Evolutionary conservation across 2,888 invertebrate genomes (phyloP).

Genomic region (Protodeltote pygarga): DNA sequence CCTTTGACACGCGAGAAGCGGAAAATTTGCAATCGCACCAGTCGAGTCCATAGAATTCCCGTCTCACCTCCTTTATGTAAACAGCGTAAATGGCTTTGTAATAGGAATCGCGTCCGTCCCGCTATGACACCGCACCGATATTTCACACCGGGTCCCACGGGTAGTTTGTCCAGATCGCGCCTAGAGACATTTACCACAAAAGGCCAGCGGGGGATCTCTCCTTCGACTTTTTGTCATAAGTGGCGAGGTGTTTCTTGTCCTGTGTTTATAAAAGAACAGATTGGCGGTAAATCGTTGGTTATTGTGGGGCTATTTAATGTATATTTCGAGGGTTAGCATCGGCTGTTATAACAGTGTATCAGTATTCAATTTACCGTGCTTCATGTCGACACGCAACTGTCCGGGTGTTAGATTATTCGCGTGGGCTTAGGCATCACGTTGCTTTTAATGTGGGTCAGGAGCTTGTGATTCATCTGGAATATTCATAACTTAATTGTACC

Average conservation of each 20-base stretch:
- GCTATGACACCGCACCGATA: constrained; percentile 77
- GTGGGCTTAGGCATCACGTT: constrained; percentile 67
- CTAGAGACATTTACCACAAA: constrained; percentile 75
- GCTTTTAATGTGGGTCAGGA: constrained; percentile 75
- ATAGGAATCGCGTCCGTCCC: constrained; percentile 76
- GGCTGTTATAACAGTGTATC: constrained; percentile 66
- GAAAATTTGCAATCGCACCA: constrained; percentile 80
- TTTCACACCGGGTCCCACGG: constrained; percentile 79
- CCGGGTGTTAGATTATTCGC: constrained; percentile 65
- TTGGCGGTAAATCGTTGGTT: constrained; percentile 84
- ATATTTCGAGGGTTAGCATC: constrained; percentile 74
- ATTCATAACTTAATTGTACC: constrained; percentile 52
- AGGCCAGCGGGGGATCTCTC: constrained; percentile 81
- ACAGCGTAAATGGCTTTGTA: constrained; percentile 82
- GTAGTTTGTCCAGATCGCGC: constrained; percentile 81
- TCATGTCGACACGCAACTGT: constrained; percentile 80
- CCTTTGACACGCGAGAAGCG: constrained; percentile 80
- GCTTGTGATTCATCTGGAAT: constrained; percentile 65
- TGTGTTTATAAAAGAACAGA: constrained; percentile 81
- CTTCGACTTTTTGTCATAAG: constrained; percentile 83
- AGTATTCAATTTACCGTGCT: constrained; percentile 78
- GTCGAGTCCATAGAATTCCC: constrained; percentile 63
- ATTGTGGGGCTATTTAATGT: constrained; percentile 82
- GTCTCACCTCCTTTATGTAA: constrained; percentile 77
- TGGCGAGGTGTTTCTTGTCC: constrained; percentile 81